phyloP scores from a whole-genome alignment of 64 coral and sea anemone species.

The Stylophora pistillata region DNA sequence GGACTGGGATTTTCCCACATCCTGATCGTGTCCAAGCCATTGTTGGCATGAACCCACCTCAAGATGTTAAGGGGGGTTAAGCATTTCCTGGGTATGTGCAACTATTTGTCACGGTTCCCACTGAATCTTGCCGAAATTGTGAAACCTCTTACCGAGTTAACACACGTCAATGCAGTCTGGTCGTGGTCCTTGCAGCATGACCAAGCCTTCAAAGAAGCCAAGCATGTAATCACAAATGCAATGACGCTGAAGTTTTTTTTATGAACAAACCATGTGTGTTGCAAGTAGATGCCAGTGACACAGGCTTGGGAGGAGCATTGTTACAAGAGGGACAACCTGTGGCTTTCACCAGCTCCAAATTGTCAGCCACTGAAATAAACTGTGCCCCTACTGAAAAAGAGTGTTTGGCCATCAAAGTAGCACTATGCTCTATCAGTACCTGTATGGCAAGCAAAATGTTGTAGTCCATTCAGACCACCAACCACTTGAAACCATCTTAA shows the following conservation, averaged over 20 bases:
- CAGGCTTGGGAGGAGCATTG: conserved; percentile 56
- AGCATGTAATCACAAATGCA: not conserved
- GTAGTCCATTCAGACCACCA: no score
- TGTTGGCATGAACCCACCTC: no score
- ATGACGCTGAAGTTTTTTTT: conserved; percentile 36
- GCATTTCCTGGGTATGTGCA: no score
- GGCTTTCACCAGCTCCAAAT: conserved; percentile 12
- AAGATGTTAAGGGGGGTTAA: no score
- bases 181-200: conserved; percentile 22
- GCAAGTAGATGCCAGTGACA: conserved; percentile 46
- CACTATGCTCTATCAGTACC: no score
- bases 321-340: conserved; percentile 10
- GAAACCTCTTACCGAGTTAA: conserved; percentile 33
- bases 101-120: no score
- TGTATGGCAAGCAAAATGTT: no score
- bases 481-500: no score
- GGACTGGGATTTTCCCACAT: no score
- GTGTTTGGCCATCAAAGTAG: no score
- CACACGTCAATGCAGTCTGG: conserved; percentile 42
- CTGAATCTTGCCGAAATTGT: conserved; percentile 18
- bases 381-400: no score
- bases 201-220: conserved; percentile 10
- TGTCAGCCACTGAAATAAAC: not conserved
- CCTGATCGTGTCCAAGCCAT: no score
- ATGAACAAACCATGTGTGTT: conserved; percentile 62